phyloP scores from a whole-genome alignment of 2,797 vertebrate species.

The Peromyscus nudipes region DNA sequence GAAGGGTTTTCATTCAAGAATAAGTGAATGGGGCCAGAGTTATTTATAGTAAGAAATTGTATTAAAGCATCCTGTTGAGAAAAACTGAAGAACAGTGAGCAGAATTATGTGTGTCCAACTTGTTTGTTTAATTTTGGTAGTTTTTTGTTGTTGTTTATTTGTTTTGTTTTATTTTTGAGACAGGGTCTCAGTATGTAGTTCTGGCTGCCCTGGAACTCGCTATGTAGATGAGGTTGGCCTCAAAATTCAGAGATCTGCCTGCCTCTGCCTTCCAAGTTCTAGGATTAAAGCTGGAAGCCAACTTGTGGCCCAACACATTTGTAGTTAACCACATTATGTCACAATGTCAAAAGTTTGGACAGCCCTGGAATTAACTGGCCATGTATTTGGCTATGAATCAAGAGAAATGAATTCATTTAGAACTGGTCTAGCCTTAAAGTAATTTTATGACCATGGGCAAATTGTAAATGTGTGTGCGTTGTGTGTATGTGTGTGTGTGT shows the following conservation, averaged over 20 bases:
- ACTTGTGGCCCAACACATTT: neutral
- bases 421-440: neutral
- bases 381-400: conserved; percentile 59
- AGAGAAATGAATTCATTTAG: conserved; percentile 60
- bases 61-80: conserved; percentile 1
- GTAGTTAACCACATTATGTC: neutral
- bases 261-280: neutral
- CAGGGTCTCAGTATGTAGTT: neutral
- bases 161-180: neutral
- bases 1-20: conserved; percentile 36
- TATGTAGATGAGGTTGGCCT: neutral
- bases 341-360: neutral
- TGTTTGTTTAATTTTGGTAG: neutral
- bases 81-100: conserved; percentile 34
- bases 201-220: neutral
- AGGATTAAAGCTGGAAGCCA: neutral
- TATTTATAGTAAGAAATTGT: conserved; percentile 57
- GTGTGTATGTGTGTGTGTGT: neutral
- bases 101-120: neutral
- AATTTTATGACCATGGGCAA: conserved; percentile 51
- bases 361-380: conserved; percentile 9
- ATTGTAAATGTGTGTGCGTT: neutral
- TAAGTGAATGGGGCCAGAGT: neutral
- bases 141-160: neutral
- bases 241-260: neutral